Conservation (phyloP, 2,113 vertebrate genomes). For the Accipiter cooperii region DNA sequence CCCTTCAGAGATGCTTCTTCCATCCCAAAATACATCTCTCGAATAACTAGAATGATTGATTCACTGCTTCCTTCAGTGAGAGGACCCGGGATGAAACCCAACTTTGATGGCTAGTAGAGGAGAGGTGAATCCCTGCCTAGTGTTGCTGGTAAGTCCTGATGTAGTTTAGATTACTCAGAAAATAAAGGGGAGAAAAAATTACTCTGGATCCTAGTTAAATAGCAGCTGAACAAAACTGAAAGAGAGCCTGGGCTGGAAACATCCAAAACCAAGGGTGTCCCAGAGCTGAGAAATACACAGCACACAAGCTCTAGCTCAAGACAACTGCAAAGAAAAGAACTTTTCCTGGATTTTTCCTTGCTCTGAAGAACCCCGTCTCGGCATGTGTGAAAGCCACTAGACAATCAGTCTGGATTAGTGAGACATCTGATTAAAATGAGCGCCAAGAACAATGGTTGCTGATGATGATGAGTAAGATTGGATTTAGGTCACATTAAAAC, state of each 20-base stretch:
- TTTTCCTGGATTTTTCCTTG: neutral
- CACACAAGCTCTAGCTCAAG: neutral
- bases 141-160: neutral
- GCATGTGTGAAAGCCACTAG: neutral
- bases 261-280: neutral
- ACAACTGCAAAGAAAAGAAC: neutral
- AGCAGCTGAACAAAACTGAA: neutral
- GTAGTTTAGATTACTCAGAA: neutral
- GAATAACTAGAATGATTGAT: neutral
- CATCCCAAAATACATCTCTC: neutral
- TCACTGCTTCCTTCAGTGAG: neutral
- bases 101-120: neutral
- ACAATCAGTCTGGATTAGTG: constrained; percentile 39
- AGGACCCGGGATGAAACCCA: neutral
- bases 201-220: neutral
- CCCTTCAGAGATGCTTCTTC: neutral
- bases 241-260: neutral
- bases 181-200: neutral
- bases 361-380: neutral
- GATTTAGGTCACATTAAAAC: constrained; percentile 60
- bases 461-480: constrained; percentile 36
- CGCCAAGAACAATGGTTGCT: constrained; percentile 46
- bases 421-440: constrained; percentile 35
- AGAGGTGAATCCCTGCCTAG: neutral
- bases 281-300: accelerated